Conservation (phyloP, 1,140 invertebrate species). For the Apocrypta bakeri region DNA sequence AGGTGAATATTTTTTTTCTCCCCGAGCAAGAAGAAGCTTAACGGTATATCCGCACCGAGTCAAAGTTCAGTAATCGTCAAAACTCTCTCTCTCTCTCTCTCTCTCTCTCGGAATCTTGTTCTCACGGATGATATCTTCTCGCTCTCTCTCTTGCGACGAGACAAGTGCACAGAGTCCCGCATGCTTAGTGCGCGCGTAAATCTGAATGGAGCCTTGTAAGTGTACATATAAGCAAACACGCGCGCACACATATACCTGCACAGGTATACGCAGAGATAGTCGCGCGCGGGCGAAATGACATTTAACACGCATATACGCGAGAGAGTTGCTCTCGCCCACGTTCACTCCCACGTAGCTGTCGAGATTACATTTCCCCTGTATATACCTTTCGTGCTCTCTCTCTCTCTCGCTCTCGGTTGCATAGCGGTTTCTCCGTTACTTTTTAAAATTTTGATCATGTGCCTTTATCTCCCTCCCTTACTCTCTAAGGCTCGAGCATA, state of each 20-base stretch:
- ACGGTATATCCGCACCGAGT: background rate
- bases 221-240: background rate
- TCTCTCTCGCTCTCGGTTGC: background rate
- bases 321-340: background rate
- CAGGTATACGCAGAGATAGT: background rate
- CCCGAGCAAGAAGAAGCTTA: background rate
- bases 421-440: background rate
- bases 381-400: background rate
- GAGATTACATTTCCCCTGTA: background rate
- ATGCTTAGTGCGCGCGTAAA: background rate
- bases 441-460: background rate
- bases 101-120: slow-evolving; percentile 6
- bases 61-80: background rate
- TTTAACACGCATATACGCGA: background rate
- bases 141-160: background rate
- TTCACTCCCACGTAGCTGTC: slow-evolving; percentile 17
- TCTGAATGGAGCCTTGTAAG: slow-evolving; percentile 24
- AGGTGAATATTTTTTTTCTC: background rate
- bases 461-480: background rate
- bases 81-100: background rate
- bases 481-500: background rate
- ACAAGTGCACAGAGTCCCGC: slow-evolving; percentile 14
- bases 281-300: background rate
- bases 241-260: background rate
- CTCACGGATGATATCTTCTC: slow-evolving; percentile 25